Base-by-base conservation (phyloP, 2,797 vertebrate species). In the Squalus acanthias region DNA sequence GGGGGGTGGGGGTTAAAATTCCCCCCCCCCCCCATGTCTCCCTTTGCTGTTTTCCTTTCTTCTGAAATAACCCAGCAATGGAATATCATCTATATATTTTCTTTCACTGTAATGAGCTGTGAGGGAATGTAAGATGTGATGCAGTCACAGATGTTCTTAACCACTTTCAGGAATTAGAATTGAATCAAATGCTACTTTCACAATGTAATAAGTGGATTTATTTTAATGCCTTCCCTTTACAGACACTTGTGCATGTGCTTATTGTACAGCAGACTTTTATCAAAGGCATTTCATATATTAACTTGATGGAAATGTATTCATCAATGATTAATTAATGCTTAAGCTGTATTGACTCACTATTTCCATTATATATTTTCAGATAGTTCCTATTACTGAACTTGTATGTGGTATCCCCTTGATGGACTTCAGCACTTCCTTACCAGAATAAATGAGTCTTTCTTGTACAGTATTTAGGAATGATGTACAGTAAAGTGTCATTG, bases 121-220 rank as follows among this genome's bases (percentile, higher is more conserved):
- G 57, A 33, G 33, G 89, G 7, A 65, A 15, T 92, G 63, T 63
- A 92, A 92, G 60, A 65, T 65, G 24, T 20, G 13, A 2, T 92
- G 60, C 22, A n/a, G 60, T 60, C 89, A 33, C 89, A 92, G 60
- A 17, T 92, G 57, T 92, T n/a, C 29, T 65, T 92, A 92, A 92
- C 63, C 7, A 20, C 63, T 33, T 65, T 92, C 17, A 65, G 65
- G 89, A 92, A 92, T 65, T 92, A 20, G 60, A 33, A 92, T 63
- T 65, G 60, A 92, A 65, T 92, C 53, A 92, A 4, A 65, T 13
- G 33, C n/a, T 63, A 92, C 89, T 65, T 92, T 60, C 87, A 29
- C 87, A 91, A 60, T 91, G 89, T n/a, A 92, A 92, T 92, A 91
- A 91, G 63, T 60, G 29, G 20, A 92, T 20, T 92, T 60, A 92